Conservation (phyloP, 2,888 invertebrate genomes). For the Hoplodrina ambigua region DNA sequence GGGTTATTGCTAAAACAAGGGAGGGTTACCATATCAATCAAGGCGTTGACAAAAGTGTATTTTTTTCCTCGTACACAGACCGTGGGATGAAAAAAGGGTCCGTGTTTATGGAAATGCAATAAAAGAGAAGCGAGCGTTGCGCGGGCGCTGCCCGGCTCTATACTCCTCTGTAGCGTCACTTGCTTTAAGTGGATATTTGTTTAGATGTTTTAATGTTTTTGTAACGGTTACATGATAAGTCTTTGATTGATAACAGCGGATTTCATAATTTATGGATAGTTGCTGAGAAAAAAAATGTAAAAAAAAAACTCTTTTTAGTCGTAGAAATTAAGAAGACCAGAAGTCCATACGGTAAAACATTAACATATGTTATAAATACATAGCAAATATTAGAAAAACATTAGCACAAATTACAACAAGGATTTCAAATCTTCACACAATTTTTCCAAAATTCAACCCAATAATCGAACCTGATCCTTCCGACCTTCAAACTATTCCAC, state of each 20-base stretch:
- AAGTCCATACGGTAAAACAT: too few species aligned
- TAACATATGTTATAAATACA: too few species aligned
- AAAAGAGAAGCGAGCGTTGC: conserved; percentile 77
- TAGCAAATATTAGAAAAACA: too few species aligned
- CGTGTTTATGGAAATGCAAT: conserved; percentile 87
- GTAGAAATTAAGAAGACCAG: too few species aligned
- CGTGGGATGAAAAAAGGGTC: conserved; percentile 86
- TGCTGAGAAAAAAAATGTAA: too few species aligned
- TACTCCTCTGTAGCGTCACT: conserved; percentile 66
- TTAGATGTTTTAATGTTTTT: conserved; percentile 30
- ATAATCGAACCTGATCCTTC: conserved; percentile 66
- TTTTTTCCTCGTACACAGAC: conserved; percentile 78
- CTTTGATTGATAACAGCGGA: background rate
- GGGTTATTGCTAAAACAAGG: conserved; percentile 90
- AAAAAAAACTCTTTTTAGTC: too few species aligned
- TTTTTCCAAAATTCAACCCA: conserved; percentile 5
- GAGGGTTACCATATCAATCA: conserved; percentile 89
- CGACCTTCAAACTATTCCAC: conserved; percentile 53
- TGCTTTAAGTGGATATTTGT: conserved; percentile 35
- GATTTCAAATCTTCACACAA: background rate
- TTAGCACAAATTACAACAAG: too few species aligned
- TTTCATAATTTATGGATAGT: background rate
- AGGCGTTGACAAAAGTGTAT: conserved; percentile 88
- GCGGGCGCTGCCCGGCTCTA: conserved; percentile 63
- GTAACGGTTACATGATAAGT: background rate